These are phyloP conservation scores for Lepidurus apus DNA, from an alignment of 1,140 invertebrate genomes.

Conservation along the genomic window DNA sequence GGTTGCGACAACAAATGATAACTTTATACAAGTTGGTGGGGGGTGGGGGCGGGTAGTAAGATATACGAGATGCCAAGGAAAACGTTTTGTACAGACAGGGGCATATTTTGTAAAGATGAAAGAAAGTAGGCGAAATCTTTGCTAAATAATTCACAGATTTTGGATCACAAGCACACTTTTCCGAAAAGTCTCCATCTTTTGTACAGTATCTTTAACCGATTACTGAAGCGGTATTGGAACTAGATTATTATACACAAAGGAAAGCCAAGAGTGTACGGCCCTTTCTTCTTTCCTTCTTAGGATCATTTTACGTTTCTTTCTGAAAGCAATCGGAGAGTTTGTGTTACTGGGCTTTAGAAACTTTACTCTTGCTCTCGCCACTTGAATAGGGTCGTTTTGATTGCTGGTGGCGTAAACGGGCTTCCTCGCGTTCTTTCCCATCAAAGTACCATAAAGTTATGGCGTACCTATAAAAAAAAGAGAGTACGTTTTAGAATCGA, in stretches of 20 bases:
- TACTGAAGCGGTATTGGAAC: neutral
- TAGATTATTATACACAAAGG: neutral
- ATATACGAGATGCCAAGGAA: neutral
- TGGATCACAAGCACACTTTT: neutral
- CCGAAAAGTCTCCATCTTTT: neutral
- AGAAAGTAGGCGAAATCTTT: neutral
- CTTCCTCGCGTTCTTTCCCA: constrained; percentile 71
- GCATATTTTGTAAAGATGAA: neutral
- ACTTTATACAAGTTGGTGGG: neutral
- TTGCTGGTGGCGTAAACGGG: constrained; percentile 58
- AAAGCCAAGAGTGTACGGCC: neutral
- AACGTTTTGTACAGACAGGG: neutral
- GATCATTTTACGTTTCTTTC: neutral
- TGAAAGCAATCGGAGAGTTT: neutral
- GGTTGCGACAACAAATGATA: neutral
- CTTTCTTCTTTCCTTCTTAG: neutral
- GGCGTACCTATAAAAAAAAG: constrained; percentile 63
- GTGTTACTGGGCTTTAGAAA: neutral
- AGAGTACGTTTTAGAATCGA: constrained; percentile 25
- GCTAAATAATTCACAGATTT: neutral
- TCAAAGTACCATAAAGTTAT: constrained; percentile 97
- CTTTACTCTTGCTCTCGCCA: neutral
- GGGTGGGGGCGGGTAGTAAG: too few species aligned
- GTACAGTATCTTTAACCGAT: constrained; percentile 1
- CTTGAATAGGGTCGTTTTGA: neutral